Percentiles rank a stretch among this genome's conserved stretches.
Evolutionary conservation across 2,113 vertebrate species (phyloP).

Genomic region (Entelurus aequoreus): DNA sequence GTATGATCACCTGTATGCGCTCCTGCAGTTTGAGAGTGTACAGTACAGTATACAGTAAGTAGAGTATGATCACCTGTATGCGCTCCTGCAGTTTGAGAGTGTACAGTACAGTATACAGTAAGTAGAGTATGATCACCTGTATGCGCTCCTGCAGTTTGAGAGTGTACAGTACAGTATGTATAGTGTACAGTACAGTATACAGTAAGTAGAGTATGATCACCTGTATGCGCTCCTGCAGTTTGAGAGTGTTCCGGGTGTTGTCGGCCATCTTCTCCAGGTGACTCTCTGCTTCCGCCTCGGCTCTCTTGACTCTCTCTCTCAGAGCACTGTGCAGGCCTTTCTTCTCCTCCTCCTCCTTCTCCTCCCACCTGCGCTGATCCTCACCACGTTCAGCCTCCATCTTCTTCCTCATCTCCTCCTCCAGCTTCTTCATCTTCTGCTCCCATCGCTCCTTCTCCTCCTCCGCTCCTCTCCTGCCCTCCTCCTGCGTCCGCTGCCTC

Average conservation of each 20-base stretch:
- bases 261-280: conserved; percentile 80
- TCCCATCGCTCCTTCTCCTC: conserved; percentile 70
- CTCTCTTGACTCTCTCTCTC: conserved; percentile 79
- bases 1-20: too few relatives aligned
- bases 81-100: too few relatives aligned
- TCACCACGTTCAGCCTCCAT: conserved; percentile 76
- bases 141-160: too few relatives aligned
- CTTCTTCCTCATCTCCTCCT: conserved; percentile 69
- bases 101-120: too few relatives aligned
- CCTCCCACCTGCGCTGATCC: conserved; percentile 77
- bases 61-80: too few relatives aligned
- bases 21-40: too few relatives aligned
- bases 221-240: conserved; percentile 86
- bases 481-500: conserved; percentile 36
- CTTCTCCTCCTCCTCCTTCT: conserved; percentile 81
- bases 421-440: conserved; percentile 68
- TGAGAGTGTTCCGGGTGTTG: conserved; percentile 79
- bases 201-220: conserved; percentile 54
- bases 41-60: too few relatives aligned
- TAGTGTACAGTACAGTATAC: too few relatives aligned
- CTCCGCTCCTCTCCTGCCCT: conserved; percentile 63
- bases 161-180: neutral
- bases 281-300: conserved; percentile 81
- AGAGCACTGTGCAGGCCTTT: conserved; percentile 77
- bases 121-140: too few relatives aligned